Conservation (phyloP, 1,140 invertebrate species). For the Asobara japonica region DNA sequence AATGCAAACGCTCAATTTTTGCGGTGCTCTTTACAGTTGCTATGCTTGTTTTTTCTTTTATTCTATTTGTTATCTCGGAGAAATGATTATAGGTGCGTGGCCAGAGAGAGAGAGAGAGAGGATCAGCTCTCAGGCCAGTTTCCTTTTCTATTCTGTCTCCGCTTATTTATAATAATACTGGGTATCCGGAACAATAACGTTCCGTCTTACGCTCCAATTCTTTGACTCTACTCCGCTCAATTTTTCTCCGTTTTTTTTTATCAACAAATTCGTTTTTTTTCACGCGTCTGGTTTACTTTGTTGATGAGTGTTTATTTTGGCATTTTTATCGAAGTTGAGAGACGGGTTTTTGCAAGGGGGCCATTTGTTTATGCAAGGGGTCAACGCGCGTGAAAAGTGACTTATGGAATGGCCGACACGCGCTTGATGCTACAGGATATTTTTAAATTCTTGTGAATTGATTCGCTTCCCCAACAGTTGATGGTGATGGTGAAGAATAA, state of each 20-base stretch:
- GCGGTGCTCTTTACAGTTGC: not conserved
- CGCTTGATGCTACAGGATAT: no score
- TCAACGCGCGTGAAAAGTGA: not conserved
- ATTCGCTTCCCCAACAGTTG: no score
- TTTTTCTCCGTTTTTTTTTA: not conserved
- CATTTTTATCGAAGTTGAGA: no score
- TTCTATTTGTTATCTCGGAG: not conserved
- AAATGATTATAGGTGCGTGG: not conserved
- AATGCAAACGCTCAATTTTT: conserved; percentile 9
- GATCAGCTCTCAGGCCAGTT: not conserved
- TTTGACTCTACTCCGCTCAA: not conserved
- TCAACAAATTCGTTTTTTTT: not conserved
- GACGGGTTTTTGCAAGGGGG: no score
- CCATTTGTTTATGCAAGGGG: not conserved
- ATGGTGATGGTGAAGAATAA: no score
- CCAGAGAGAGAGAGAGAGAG: not conserved
- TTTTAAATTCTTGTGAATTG: not conserved
- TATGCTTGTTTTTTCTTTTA: not conserved
- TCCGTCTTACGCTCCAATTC: conserved; percentile 11
- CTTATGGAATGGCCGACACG: no score
- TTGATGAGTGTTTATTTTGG: no score
- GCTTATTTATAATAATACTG: not conserved
- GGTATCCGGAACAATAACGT: conserved; percentile 11
- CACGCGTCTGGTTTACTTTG: not conserved
- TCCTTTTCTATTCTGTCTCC: conserved; percentile 6